Evolutionary conservation across 2,888 invertebrate genomes (phyloP).

Genomic region (Epinotia demarniana): DNA sequence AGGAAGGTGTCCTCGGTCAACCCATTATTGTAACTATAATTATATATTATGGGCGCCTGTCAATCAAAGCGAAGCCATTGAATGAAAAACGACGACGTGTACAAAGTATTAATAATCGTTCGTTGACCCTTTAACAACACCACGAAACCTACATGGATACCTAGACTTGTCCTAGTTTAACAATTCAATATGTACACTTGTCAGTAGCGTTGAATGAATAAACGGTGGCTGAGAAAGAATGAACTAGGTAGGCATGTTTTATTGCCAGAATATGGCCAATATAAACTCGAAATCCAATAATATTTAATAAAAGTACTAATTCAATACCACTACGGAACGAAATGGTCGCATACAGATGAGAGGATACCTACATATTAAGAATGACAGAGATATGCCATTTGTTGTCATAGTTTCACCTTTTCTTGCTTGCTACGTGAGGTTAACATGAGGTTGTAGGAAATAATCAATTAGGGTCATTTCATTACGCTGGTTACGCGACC

Average conservation of each 20-base stretch:
- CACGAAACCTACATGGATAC: background rate
- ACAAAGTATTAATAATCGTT: conserved; percentile 7
- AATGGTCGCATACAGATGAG: too few relatives aligned
- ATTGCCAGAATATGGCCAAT: conserved; percentile 2
- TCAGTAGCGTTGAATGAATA: background rate
- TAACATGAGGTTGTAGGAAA: too few relatives aligned
- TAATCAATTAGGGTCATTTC: too few relatives aligned
- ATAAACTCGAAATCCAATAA: background rate
- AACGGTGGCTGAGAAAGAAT: too few relatives aligned
- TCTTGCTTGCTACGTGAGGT: too few relatives aligned
- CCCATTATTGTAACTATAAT: background rate
- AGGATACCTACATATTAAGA: too few relatives aligned
- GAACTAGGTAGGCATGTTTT: background rate
- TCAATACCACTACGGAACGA: too few relatives aligned
- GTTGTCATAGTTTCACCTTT: too few relatives aligned
- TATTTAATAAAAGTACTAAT: too few relatives aligned
- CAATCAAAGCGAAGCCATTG: conserved; percentile 7
- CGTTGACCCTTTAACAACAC: conserved; percentile 14
- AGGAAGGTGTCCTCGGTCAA: background rate
- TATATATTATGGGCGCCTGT: background rate
- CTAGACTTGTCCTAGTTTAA: conserved; percentile 9
- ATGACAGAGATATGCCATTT: too few relatives aligned
- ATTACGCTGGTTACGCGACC: too few relatives aligned
- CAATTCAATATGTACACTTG: conserved; percentile 15
- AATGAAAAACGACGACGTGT: conserved; percentile 23